Conservation (phyloP, 35 echinoderm and acorn worm species). For the Acanthaster planci region DNA sequence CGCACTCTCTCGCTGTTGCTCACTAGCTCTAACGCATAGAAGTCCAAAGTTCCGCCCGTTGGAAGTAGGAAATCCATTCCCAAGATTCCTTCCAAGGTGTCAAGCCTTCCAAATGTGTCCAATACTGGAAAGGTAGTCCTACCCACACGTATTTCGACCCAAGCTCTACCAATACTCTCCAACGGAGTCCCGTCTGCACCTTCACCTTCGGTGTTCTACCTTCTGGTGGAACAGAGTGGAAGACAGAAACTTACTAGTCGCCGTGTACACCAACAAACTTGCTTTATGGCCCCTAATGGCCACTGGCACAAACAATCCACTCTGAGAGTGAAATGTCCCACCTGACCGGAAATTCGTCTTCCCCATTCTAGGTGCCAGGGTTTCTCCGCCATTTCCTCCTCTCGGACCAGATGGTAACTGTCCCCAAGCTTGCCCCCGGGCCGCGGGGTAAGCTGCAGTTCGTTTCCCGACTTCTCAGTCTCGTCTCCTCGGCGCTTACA, state of each 20-base stretch:
- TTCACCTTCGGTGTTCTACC: not conserved
- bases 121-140: not conserved
- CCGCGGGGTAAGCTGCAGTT: no score
- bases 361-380: no score
- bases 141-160: not conserved
- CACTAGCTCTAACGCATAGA: not conserved
- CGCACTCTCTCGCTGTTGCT: not conserved
- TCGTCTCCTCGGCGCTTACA: no score
- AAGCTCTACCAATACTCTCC: not conserved
- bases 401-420: no score
- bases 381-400: no score
- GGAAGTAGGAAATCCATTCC: conserved; percentile 34
- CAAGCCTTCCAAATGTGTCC: conserved; percentile 1
- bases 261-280: no score
- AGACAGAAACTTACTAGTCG: conserved; percentile 31
- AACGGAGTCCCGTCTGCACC: not conserved
- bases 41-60: conserved; percentile 4
- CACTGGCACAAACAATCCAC: conserved; percentile 22
- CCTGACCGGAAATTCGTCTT: no score
- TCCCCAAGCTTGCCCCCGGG: no score
- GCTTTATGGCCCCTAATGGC: not conserved
- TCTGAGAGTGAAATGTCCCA: no score
- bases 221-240: not conserved
- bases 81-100: conserved; percentile 38
- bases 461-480: no score